Percentiles rank a stretch among this genome's conserved stretches.
phyloP scores from a whole-genome alignment of 2,888 invertebrate species.

The Hirtodrosophila confusa region DNA sequence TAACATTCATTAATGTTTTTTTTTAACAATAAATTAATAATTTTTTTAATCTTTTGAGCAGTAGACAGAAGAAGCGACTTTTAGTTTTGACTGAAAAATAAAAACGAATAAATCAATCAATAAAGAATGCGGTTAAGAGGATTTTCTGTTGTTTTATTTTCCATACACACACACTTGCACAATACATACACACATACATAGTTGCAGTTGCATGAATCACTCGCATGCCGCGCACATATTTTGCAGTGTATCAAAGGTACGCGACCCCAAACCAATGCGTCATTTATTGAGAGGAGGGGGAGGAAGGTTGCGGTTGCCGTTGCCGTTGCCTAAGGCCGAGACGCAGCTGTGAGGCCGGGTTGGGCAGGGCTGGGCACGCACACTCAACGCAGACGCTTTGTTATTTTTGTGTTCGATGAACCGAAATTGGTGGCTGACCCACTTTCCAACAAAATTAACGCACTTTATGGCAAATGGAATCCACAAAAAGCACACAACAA shows the following conservation, averaged over 20 bases:
- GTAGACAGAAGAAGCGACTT: background rate
- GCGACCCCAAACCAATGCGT: slow-evolving; percentile 45
- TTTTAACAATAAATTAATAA: slow-evolving; percentile 5
- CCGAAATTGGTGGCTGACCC: slow-evolving; percentile 73
- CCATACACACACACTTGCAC: background rate
- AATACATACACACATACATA: background rate
- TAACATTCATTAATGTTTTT: too few relatives aligned
- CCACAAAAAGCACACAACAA: slow-evolving; percentile 52
- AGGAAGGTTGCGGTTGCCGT: slow-evolving; percentile 4
- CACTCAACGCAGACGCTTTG: slow-evolving; percentile 35
- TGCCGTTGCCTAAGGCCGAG: slow-evolving; percentile 27
- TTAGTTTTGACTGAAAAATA: background rate
- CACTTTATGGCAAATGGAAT: slow-evolving; percentile 76
- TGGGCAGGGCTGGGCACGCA: slow-evolving; percentile 29
- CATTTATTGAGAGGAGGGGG: slow-evolving; percentile 8
- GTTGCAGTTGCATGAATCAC: slow-evolving; percentile 41
- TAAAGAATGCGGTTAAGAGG: slow-evolving; percentile 23
- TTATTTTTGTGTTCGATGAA: slow-evolving; percentile 79
- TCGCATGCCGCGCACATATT: slow-evolving; percentile 21
- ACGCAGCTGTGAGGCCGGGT: slow-evolving; percentile 11
- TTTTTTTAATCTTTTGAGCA: background rate
- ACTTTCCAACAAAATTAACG: slow-evolving; percentile 72
- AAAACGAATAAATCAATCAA: slow-evolving; percentile 16
- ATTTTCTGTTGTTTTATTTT: slow-evolving; percentile 2
- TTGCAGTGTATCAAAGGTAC: slow-evolving; percentile 43